Conservation (phyloP, 2,888 invertebrate species). For the Stenichneumon culpator region DNA sequence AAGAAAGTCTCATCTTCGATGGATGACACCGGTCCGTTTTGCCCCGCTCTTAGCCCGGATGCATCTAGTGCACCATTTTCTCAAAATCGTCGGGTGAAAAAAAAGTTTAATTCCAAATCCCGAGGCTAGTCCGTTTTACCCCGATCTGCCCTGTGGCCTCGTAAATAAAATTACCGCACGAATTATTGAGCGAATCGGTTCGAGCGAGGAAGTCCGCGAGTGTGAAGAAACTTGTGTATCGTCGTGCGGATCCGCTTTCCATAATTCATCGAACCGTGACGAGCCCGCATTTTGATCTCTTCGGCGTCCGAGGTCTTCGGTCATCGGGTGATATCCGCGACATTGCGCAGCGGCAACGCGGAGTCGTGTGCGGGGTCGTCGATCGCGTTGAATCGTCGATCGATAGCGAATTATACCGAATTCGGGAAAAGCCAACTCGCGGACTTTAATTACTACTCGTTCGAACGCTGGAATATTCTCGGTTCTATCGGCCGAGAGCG, state of each 20-base stretch:
- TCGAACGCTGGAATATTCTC: background rate
- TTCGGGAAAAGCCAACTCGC: slow-evolving; percentile 37
- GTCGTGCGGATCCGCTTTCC: background rate
- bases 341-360: background rate
- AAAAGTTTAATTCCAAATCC: too few species aligned
- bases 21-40: background rate
- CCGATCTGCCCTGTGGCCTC: too few species aligned
- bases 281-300: background rate
- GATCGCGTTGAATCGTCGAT: slow-evolving; percentile 24
- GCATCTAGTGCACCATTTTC: background rate
- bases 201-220: background rate
- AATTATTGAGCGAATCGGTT: background rate
- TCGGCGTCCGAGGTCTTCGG: background rate
- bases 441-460: slow-evolving; percentile 49
- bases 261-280: slow-evolving; percentile 1
- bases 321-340: background rate
- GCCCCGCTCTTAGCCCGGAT: background rate
- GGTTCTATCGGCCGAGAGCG: slow-evolving; percentile 18
- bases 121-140: too few species aligned
- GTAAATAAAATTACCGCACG: too few species aligned
- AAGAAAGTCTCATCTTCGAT: background rate
- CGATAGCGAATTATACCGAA: slow-evolving; percentile 50
- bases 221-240: background rate
- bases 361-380: background rate
- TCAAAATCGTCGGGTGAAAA: background rate